These are phyloP conservation scores for Corythoichthys haematopterus DNA, from an alignment of 2,113 vertebrate species.

Conservation along the genomic window DNA sequence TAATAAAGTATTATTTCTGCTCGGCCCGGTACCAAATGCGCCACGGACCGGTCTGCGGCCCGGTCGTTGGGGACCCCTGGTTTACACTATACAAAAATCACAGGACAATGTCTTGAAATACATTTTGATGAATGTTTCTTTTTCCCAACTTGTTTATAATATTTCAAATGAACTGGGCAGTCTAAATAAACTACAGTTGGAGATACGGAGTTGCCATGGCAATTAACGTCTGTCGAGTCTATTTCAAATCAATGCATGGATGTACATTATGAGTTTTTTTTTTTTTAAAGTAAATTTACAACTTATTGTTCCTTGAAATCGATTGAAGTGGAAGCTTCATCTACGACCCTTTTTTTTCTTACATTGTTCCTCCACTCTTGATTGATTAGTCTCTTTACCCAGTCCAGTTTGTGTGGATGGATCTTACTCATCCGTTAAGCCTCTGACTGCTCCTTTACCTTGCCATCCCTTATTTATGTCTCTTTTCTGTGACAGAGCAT, in stretches of 20 bases:
- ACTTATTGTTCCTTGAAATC: slow-evolving; percentile 4
- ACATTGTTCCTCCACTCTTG: slow-evolving; percentile 10
- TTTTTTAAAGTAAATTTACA: background rate
- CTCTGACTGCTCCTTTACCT: slow-evolving; percentile 43
- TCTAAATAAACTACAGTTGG: background rate
- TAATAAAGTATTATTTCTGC: too few species aligned
- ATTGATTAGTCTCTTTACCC: slow-evolving; percentile 55
- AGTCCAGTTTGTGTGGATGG: slow-evolving; percentile 39
- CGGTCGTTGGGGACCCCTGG: too few species aligned
- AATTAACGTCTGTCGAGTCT: background rate
- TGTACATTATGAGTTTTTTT: background rate
- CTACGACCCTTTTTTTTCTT: slow-evolving; percentile 3
- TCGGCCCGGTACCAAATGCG: too few species aligned
- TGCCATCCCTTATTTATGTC: slow-evolving; percentile 68
- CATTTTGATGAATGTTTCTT: background rate
- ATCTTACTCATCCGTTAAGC: slow-evolving; percentile 21
- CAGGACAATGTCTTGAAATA: background rate
- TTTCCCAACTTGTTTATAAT: background rate
- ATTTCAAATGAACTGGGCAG: background rate
- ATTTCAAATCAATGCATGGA: background rate
- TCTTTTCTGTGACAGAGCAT: slow-evolving; percentile 33
- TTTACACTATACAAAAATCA: background rate
- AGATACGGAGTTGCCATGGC: background rate
- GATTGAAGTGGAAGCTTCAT: slow-evolving; percentile 12
- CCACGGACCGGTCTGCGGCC: too few species aligned